These are phyloP conservation scores for Thunnus maccoyii DNA, from an alignment of 2,113 vertebrate genomes.

Conservation along the genomic window DNA sequence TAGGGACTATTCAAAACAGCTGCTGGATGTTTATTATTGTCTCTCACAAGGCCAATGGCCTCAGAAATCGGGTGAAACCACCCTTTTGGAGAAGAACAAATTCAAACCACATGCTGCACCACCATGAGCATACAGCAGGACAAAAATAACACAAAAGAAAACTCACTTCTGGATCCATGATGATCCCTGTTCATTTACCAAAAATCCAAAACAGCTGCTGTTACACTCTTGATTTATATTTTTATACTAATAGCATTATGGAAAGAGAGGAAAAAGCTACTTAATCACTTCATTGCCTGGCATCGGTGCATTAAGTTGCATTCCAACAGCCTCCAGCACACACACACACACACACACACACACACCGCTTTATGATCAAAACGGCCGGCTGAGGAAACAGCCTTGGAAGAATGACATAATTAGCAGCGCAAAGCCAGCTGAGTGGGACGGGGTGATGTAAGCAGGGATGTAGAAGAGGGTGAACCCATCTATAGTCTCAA, in stretches of 20 bases:
- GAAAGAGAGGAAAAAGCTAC: background rate
- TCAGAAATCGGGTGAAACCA: slow-evolving; percentile 42
- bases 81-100: slow-evolving; percentile 64
- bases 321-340: slow-evolving; percentile 19
- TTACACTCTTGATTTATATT: background rate
- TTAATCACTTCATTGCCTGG: slow-evolving; percentile 10
- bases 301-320: slow-evolving; percentile 16
- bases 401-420: slow-evolving; percentile 52
- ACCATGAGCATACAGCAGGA: slow-evolving; percentile 59
- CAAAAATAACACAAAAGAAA: slow-evolving; percentile 65
- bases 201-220: slow-evolving; percentile 6
- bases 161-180: slow-evolving; percentile 31
- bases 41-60: slow-evolving; percentile 9
- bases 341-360: background rate
- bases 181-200: slow-evolving; percentile 14
- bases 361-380: slow-evolving; percentile 31
- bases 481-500: slow-evolving; percentile 1
- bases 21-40: slow-evolving; percentile 52
- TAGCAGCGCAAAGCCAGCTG: slow-evolving; percentile 35
- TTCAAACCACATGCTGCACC: slow-evolving; percentile 79
- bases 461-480: slow-evolving; percentile 19
- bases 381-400: slow-evolving; percentile 23
- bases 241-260: background rate
- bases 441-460: slow-evolving; percentile 65
- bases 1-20: slow-evolving; percentile 28